Evolutionary conservation across 2,888 invertebrate genomes (phyloP).

Genomic region (Alentia gelatinosa): DNA sequence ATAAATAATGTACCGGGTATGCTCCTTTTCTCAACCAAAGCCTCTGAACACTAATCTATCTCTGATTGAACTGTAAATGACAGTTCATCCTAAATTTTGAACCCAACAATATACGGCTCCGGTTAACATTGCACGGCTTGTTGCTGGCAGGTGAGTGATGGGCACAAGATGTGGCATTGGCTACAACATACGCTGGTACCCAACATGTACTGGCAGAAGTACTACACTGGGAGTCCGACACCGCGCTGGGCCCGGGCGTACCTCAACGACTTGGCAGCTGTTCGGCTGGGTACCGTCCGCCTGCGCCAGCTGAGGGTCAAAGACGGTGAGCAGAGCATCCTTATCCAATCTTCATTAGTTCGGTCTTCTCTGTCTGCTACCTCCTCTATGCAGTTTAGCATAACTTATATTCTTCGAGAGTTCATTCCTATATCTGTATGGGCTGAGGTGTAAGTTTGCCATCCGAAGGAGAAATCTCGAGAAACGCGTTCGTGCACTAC

Average conservation of each 20-base stretch:
- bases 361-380: not conserved
- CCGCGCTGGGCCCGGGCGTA: slow-evolving; percentile 41
- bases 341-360: not conserved
- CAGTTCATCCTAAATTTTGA: too few relatives aligned
- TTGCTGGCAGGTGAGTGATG: not conserved
- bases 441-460: not conserved
- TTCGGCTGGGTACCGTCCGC: slow-evolving; percentile 59
- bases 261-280: slow-evolving; percentile 57
- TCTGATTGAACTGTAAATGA: too few relatives aligned
- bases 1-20: too few relatives aligned
- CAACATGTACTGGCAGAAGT: slow-evolving; percentile 24
- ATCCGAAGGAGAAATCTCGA: too few relatives aligned
- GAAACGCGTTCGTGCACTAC: too few relatives aligned
- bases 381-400: not conserved
- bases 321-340: slow-evolving; percentile 44
- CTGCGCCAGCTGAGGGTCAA: slow-evolving; percentile 61
- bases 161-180: slow-evolving; percentile 58
- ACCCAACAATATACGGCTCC: too few relatives aligned
- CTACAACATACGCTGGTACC: slow-evolving; percentile 38
- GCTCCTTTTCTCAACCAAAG: too few relatives aligned
- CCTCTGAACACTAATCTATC: too few relatives aligned
- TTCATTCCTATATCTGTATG: not conserved
- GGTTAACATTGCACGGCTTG: too few relatives aligned
- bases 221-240: slow-evolving; percentile 57
- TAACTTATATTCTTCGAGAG: not conserved